Percentiles rank a stretch among this genome's conserved stretches.
phyloP scores from a whole-genome alignment of 1,140 invertebrate species.

The Wiebesia pumilae region DNA sequence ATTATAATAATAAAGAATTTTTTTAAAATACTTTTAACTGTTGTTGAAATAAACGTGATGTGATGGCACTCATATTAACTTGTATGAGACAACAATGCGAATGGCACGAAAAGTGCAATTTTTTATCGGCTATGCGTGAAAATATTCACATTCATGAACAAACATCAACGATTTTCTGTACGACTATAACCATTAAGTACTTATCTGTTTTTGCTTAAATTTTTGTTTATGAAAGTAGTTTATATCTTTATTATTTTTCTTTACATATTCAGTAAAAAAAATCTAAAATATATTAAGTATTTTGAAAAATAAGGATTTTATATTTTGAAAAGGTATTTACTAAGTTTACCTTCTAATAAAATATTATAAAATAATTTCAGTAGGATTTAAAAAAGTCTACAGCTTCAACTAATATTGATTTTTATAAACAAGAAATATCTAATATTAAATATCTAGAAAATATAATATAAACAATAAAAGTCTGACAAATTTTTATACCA shows the following conservation, averaged over 20 bases:
- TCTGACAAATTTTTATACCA: no score
- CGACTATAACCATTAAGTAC: conserved; percentile 31
- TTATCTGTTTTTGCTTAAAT: conserved; percentile 42
- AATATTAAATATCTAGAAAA: neutral
- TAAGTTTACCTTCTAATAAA: no score
- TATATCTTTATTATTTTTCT: conserved; percentile 13
- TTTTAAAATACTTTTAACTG: conserved; percentile 33
- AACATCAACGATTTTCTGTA: conserved; percentile 38
- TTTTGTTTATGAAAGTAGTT: conserved; percentile 23
- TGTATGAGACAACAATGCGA: conserved; percentile 12
- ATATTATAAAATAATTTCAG: no score
- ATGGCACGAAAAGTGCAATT: conserved; percentile 54
- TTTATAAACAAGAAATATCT: neutral
- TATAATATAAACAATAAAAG: neutral
- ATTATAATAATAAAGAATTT: conserved; percentile 14
- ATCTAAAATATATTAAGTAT: neutral
- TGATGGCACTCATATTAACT: conserved; percentile 15
- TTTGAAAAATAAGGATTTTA: neutral
- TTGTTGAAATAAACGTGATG: conserved; percentile 42
- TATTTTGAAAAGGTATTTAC: neutral
- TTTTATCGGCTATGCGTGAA: conserved; percentile 60
- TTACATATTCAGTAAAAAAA: neutral
- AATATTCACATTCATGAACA: conserved; percentile 54
- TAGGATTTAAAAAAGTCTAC: no score
- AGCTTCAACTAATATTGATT: no score